Base-by-base conservation (phyloP, 2,113 vertebrate genomes). In the Mesocricetus auratus region DNA sequence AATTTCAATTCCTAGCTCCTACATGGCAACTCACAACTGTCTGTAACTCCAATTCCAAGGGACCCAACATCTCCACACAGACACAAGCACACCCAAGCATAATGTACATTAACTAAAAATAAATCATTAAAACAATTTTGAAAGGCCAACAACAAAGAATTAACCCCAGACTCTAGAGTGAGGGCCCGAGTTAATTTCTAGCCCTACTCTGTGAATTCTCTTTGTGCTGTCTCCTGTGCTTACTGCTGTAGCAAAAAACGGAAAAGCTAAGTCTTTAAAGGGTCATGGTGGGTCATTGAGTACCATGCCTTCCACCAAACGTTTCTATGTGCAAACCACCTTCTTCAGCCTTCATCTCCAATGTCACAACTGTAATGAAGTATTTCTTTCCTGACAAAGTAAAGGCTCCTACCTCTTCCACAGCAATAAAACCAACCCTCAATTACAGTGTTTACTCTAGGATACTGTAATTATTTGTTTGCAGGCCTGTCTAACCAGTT, bases 381-480 rank as follows among this genome's bases (percentile, higher is more conserved):
- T 69, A 56, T 50, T 91, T 92, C 74, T 91, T 86, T 29, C 53
- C 45, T 86, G 45, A 91, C 64, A 73, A 86, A 97, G 39, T 90
- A 82, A 95, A 94, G 62, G 56, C 16, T 87, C 42, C 75, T 42
- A 56, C 73, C 77, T 94, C 71, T 29, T 97, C 39, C 53, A 91
- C 2, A 90, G 73, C n/a, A 74, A 92, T 36, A 82, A 69, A 73
- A 3, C 82, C 39, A 94, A 90, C 10, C 26, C 77, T 92, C 62
- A 93, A 90, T 95, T 86, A 93, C 10, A 94, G 42, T 45, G 26
- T 92, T 94, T 64, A 94, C 50, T 90, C 39, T 31, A 81, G 47
- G 58, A 60, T 6, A 81, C 91, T 82, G 9, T 82, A 91, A 96
- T 79, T 95, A 62, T 82, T 94, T 91, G 58, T 83, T 90, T 94